phyloP scores from a whole-genome alignment of 2,797 vertebrate species.

The Chaetodon trifasciatus region DNA sequence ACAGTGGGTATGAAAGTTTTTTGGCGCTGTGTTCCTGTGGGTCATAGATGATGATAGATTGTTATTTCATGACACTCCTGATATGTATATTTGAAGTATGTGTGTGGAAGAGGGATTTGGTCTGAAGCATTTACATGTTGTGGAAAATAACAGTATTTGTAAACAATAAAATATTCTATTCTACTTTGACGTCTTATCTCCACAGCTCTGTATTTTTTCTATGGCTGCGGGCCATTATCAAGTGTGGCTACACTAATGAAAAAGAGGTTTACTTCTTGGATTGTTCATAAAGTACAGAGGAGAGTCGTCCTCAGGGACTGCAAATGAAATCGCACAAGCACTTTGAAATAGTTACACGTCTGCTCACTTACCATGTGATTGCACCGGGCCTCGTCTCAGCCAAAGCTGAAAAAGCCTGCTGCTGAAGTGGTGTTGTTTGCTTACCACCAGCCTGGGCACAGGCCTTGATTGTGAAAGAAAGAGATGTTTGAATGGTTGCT shows the following conservation, averaged over 20 bases:
- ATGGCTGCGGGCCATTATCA: slow-evolving; percentile 1
- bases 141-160: slow-evolving; percentile 67
- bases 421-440: slow-evolving; percentile 47
- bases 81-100: slow-evolving; percentile 45
- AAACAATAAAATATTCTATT: slow-evolving; percentile 71
- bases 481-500: slow-evolving; percentile 42
- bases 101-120: slow-evolving; percentile 23
- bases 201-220: neutral
- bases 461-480: slow-evolving; percentile 51
- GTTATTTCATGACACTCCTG: slow-evolving; percentile 22
- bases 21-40: slow-evolving; percentile 18
- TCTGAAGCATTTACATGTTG: slow-evolving; percentile 53
- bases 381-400: slow-evolving; percentile 54
- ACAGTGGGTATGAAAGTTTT: slow-evolving; percentile 28
- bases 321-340: slow-evolving; percentile 49
- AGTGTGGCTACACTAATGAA: slow-evolving; percentile 1
- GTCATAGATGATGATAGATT: slow-evolving; percentile 5
- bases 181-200: slow-evolving; percentile 49
- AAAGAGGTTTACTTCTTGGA: slow-evolving; percentile 28
- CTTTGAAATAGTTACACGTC: slow-evolving; percentile 65
- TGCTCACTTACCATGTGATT: slow-evolving; percentile 60
- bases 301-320: slow-evolving; percentile 38
- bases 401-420: slow-evolving; percentile 43
- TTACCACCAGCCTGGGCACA: slow-evolving; percentile 36
- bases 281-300: slow-evolving; percentile 39